These are phyloP conservation scores for Xylocampa areola DNA, from an alignment of 2,888 invertebrate genomes.

Conservation along the genomic window DNA sequence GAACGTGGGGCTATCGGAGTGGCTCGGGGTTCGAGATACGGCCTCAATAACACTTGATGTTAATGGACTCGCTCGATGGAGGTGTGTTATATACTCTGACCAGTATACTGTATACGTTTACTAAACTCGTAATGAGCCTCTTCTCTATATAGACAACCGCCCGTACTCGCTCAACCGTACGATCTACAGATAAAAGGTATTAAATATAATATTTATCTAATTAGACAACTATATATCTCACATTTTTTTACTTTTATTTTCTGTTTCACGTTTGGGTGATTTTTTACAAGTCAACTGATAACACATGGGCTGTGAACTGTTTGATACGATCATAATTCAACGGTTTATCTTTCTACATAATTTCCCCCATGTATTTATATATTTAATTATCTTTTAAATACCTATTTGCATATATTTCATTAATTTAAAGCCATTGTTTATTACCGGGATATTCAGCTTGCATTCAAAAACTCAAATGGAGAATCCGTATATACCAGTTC, in stretches of 20 bases:
- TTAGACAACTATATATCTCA: constrained; percentile 34
- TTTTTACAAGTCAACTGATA: constrained; percentile 28
- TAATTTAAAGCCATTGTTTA: background rate
- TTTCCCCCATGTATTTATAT: constrained; percentile 1
- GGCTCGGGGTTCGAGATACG: constrained; percentile 79
- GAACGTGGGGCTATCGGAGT: constrained; percentile 83
- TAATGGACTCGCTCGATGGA: constrained; percentile 79
- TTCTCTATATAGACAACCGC: constrained; percentile 35
- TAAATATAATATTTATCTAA: constrained; percentile 55
- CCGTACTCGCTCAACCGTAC: constrained; percentile 27
- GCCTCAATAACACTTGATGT: constrained; percentile 83
- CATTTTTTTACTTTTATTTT: constrained; percentile 24
- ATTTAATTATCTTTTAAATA: too few relatives aligned
- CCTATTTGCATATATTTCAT: background rate
- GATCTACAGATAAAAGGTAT: constrained; percentile 50
- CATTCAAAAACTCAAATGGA: constrained; percentile 1
- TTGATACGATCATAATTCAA: constrained; percentile 1
- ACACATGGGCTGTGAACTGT: constrained; percentile 31
- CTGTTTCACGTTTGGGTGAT: constrained; percentile 15
- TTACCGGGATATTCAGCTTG: background rate
- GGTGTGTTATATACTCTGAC: constrained; percentile 63
- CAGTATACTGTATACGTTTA: constrained; percentile 31
- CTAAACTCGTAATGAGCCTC: constrained; percentile 45
- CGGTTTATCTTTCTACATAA: constrained; percentile 21
- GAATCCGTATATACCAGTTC: constrained; percentile 52